These are phyloP conservation scores for Pitta sordida DNA, from an alignment of 2,113 vertebrate species.

Conservation along the genomic window DNA sequence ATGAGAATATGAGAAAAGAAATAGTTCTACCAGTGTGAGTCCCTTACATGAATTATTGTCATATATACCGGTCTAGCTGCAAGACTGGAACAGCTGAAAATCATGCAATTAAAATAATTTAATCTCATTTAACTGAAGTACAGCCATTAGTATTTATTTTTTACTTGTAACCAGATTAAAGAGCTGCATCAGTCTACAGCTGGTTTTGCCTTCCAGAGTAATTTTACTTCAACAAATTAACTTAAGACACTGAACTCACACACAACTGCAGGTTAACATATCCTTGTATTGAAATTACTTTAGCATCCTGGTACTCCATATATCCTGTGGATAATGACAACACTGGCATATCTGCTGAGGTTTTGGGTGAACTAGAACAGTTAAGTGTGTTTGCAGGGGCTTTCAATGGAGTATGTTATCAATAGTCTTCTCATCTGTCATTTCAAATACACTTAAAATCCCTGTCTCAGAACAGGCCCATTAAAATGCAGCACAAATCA, in stretches of 20 bases:
- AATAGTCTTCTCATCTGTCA: neutral
- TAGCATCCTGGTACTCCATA: neutral
- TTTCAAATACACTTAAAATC: neutral
- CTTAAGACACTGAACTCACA: accelerated
- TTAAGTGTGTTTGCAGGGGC: neutral
- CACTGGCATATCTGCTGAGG: neutral
- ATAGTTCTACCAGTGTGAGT: accelerated
- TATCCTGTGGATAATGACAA: neutral
- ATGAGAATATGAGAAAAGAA: neutral
- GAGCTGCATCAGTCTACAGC: neutral
- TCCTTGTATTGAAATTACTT: neutral
- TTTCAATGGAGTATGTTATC: neutral
- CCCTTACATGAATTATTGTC: neutral
- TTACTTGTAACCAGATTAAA: neutral
- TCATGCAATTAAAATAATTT: neutral
- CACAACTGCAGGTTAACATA: neutral
- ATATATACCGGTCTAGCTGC: neutral
- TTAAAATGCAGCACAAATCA: slow-evolving; percentile 4
- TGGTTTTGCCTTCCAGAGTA: neutral
- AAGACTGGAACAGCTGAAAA: neutral
- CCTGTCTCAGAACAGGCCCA: neutral
- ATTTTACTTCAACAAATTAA: neutral
- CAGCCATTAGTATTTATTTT: neutral
- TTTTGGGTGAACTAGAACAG: neutral
- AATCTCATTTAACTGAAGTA: neutral